Conservation (phyloP, 2,797 vertebrate species). For the Danio choprae region DNA sequence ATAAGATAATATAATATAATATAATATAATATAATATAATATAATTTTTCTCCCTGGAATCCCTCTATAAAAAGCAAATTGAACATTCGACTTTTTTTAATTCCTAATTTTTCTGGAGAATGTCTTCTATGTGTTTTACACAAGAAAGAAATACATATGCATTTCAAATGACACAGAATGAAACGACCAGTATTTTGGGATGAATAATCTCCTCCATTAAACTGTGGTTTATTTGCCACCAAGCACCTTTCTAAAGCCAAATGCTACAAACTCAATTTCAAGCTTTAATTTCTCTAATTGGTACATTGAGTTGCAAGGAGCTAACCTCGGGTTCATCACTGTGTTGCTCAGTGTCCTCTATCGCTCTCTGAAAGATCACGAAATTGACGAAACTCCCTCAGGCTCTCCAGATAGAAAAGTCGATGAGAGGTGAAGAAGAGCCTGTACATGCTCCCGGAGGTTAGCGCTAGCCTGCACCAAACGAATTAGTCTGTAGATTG, state of each 20-base stretch:
- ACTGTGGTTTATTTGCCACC: not conserved
- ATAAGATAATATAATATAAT: too few relatives aligned
- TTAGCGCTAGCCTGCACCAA: conserved; percentile 46
- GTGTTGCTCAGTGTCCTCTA: conserved; percentile 15
- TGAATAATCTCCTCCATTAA: not conserved
- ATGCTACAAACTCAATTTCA: conserved; percentile 8
- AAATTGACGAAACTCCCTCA: conserved; percentile 34
- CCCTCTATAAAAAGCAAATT: not conserved
- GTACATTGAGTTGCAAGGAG: conserved; percentile 29
- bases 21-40: not conserved
- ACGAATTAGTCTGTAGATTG: conserved; percentile 58
- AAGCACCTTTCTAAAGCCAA: conserved; percentile 14
- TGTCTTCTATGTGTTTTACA: not conserved
- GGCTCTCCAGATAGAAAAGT: conserved; percentile 15
- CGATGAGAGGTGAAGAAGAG: conserved; percentile 42
- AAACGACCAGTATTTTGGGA: not conserved
- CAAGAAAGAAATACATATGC: not conserved
- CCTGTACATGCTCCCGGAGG: conserved; percentile 48
- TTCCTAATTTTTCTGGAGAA: too few relatives aligned
- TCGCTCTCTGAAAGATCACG: conserved; percentile 39
- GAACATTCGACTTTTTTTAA: not conserved
- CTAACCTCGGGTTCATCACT: conserved; percentile 34
- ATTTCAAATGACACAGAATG: not conserved
- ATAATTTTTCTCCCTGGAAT: not conserved
- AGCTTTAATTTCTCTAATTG: conserved; percentile 45